phyloP scores from a whole-genome alignment of 2,797 vertebrate species.

The Acanthornis magna region DNA sequence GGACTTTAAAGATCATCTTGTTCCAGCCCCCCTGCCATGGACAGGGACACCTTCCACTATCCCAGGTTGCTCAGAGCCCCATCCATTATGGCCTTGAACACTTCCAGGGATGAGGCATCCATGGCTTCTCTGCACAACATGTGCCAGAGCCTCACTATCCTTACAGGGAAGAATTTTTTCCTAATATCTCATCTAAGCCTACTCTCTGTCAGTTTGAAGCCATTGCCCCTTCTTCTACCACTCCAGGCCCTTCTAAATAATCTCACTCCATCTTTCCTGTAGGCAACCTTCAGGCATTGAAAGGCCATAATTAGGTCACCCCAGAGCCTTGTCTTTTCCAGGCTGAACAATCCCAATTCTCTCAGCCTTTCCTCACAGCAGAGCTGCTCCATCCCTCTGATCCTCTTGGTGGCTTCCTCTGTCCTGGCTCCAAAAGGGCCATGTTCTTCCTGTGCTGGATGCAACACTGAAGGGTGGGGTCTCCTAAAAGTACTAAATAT shows the following conservation, averaged over 20 bases:
- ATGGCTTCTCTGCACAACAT: fast-evolving
- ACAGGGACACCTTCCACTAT: fast-evolving
- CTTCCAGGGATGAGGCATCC: fast-evolving
- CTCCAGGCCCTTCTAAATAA: background rate
- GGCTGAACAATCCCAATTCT: fast-evolving
- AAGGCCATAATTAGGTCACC: fast-evolving
- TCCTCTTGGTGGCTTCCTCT: background rate
- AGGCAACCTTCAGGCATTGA: fast-evolving
- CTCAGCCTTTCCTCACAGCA: fast-evolving
- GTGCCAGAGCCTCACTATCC: fast-evolving
- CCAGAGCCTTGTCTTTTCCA: fast-evolving
- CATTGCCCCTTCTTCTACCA: fast-evolving
- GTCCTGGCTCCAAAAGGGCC: fast-evolving
- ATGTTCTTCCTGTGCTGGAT: background rate
- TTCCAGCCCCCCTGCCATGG: background rate
- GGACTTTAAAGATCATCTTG: no score
- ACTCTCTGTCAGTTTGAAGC: background rate
- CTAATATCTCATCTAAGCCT: fast-evolving
- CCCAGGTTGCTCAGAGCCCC: fast-evolving
- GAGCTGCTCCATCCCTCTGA: background rate
- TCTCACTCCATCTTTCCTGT: fast-evolving
- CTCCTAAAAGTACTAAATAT: background rate
- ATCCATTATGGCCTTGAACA: background rate
- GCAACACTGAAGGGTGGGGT: background rate
- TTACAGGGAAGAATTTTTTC: background rate